A percentile compares a stretch with the other conserved stretches of the same genome.
Conservation (phyloP, 2,113 vertebrate genomes). For the Setophaga petechia region DNA sequence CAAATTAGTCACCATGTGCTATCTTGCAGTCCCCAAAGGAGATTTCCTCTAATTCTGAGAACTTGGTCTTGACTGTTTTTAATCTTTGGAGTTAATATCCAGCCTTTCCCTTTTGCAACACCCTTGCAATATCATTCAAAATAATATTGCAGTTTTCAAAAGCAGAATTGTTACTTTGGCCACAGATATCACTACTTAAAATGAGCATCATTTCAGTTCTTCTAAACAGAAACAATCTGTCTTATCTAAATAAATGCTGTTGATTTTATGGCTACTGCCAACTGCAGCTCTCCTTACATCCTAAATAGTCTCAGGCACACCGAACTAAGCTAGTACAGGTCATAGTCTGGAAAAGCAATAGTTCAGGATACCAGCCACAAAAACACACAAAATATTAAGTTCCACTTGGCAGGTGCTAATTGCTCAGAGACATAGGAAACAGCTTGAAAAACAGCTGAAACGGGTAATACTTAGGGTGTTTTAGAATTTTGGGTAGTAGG, state of each 20-base stretch:
- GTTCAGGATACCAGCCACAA: background rate
- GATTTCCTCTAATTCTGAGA: background rate
- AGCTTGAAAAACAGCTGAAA: background rate
- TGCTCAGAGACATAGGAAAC: background rate
- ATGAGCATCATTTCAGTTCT: background rate
- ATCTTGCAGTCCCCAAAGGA: background rate
- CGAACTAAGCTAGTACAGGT: background rate
- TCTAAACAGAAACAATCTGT: background rate
- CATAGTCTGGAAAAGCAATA: background rate
- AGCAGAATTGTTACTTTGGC: background rate
- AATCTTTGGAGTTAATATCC: background rate
- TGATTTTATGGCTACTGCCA: background rate
- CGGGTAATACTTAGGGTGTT: background rate
- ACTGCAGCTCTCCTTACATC: background rate
- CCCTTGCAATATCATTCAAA: background rate
- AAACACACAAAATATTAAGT: background rate
- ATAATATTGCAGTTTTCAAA: background rate
- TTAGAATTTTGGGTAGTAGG: background rate
- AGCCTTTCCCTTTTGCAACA: background rate
- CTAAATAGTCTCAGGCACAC: background rate
- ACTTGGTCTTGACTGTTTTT: background rate
- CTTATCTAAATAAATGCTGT: background rate
- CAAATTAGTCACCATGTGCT: background rate
- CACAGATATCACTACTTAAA: background rate
- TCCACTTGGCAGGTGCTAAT: background rate